phyloP scores from a whole-genome alignment of 2,797 vertebrate genomes.

The Xenopus petersii region DNA sequence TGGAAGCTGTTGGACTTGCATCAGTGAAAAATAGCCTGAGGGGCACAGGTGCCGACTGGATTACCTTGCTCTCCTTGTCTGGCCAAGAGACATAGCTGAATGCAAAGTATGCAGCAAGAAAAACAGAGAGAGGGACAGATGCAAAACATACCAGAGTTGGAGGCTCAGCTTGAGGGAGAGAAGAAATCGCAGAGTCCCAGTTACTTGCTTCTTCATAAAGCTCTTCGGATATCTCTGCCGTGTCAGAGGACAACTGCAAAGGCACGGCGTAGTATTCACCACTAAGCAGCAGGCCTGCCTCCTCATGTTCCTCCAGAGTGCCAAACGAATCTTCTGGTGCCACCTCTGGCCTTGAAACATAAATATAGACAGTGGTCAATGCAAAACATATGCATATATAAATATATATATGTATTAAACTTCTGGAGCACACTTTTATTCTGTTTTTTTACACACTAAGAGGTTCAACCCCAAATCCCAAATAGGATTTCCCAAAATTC shows the following conservation, averaged over 20 bases:
- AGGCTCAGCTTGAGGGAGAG: conserved; percentile 32
- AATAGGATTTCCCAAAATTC: too few species aligned
- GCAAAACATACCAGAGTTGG: conserved; percentile 62
- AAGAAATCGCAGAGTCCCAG: conserved; percentile 12
- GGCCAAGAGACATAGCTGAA: too few species aligned
- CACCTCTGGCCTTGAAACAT: conserved; percentile 61
- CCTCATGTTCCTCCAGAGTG: conserved; percentile 53
- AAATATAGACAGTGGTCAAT: not conserved
- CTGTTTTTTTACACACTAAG: too few species aligned
- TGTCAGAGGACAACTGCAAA: not conserved
- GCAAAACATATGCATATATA: too few species aligned
- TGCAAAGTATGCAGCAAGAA: too few species aligned
- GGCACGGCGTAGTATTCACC: conserved; percentile 37
- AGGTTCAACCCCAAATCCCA: too few species aligned
- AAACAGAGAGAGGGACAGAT: not conserved
- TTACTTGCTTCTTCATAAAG: conserved; percentile 21
- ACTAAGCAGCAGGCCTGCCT: conserved; percentile 34
- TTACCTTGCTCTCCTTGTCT: too few species aligned
- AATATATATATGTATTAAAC: too few species aligned
- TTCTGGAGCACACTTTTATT: too few species aligned
- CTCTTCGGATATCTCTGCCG: conserved; percentile 21
- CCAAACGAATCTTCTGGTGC: conserved; percentile 59
- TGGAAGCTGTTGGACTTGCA: too few species aligned
- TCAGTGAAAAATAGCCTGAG: too few species aligned
- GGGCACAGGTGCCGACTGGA: too few species aligned